phyloP scores from a whole-genome alignment of 2,888 invertebrate species.

The Theretra japonica region DNA sequence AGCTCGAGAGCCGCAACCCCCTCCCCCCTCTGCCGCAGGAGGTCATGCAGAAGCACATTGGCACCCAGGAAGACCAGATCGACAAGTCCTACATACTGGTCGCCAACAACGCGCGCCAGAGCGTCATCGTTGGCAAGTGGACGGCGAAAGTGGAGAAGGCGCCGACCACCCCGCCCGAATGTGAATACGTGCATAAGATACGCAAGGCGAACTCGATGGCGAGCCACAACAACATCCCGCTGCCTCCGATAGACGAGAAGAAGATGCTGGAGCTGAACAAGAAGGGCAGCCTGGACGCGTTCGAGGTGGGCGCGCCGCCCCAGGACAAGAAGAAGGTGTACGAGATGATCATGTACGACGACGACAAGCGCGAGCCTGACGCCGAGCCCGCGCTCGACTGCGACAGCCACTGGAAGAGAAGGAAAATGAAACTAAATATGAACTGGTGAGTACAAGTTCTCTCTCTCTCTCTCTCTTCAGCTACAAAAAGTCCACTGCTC shows the following conservation, averaged over 20 bases:
- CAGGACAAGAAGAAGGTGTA: conserved; percentile 74
- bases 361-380: conserved; percentile 54
- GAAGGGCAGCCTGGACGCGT: conserved; percentile 55
- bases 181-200: conserved; percentile 77
- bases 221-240: conserved; percentile 55
- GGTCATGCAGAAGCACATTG: conserved; percentile 65
- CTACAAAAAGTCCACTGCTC: no score
- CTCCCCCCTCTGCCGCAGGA: conserved; percentile 71
- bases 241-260: conserved; percentile 74
- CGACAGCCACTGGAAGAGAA: conserved; percentile 48
- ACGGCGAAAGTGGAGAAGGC: conserved; percentile 50
- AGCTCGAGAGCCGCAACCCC: conserved; percentile 67
- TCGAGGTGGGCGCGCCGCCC: conserved; percentile 62
- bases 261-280: conserved; percentile 67
- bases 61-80: conserved; percentile 42
- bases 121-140: conserved; percentile 75
- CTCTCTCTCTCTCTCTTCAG: background rate
- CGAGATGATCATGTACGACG: conserved; percentile 75
- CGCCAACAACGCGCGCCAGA: conserved; percentile 76
- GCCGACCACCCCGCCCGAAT: conserved; percentile 53
- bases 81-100: conserved; percentile 75
- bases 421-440: conserved; percentile 66
- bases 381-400: conserved; percentile 33
- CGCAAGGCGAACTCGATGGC: conserved; percentile 68
- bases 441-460: conserved; percentile 54